These are phyloP conservation scores for Epinephelus malabaricus DNA, from an alignment of 2,797 vertebrate species.

Conservation along the genomic window DNA sequence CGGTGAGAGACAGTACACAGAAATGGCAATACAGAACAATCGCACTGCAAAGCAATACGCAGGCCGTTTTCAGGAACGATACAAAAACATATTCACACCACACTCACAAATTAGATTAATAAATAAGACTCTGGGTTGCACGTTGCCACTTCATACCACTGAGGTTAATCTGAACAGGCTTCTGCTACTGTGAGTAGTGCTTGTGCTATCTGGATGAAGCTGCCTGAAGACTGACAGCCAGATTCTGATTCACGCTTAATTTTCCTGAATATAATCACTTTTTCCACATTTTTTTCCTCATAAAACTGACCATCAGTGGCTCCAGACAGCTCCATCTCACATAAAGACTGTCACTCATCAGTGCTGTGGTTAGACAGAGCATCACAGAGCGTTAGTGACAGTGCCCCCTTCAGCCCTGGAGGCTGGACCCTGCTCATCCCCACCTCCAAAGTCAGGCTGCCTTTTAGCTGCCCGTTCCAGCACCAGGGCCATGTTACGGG, in stretches of 20 bases:
- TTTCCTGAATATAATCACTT: not conserved
- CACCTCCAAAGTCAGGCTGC: constrained; percentile 93
- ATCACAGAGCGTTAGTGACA: constrained; percentile 80
- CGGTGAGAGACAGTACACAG: constrained; percentile 76
- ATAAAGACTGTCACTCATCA: constrained; percentile 50
- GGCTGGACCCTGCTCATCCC: constrained; percentile 90
- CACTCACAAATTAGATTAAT: constrained; percentile 70
- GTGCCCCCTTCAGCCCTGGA: constrained; percentile 85
- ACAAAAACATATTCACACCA: constrained; percentile 70
- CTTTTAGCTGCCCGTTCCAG: constrained; percentile 88
- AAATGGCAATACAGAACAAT: constrained; percentile 81
- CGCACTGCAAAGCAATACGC: constrained; percentile 80
- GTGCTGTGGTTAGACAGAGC: constrained; percentile 66
- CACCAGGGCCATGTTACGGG: constrained; percentile 87
- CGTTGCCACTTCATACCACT: constrained; percentile 67
- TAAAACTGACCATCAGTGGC: constrained; percentile 41
- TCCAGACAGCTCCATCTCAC: constrained; percentile 64
- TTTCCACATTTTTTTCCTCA: not conserved
- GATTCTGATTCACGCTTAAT: not conserved
- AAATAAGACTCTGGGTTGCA: constrained; percentile 71
- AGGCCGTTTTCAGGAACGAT: constrained; percentile 77
- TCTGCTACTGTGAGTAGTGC: constrained; percentile 58
- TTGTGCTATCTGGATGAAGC: constrained; percentile 59
- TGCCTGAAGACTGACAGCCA: constrained; percentile 55
- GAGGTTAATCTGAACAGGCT: constrained; percentile 71